Conservation (phyloP, 2,113 vertebrate species). For the Mellivora capensis region DNA sequence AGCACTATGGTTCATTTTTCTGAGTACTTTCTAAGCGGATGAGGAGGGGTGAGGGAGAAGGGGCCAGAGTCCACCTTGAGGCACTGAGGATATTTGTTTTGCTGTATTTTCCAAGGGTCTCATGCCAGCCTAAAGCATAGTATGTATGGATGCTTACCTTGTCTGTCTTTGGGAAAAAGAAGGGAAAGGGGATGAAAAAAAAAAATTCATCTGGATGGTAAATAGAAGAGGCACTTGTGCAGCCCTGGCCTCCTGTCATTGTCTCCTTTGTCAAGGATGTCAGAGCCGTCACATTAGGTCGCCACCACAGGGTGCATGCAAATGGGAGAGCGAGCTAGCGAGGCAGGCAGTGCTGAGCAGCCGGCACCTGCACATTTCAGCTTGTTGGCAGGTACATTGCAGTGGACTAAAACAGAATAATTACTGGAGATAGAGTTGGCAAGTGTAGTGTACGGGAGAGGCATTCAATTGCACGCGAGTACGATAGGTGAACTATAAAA, state of each 20-base stretch:
- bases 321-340: conserved; percentile 24
- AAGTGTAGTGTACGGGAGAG: conserved; percentile 74
- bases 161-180: conserved; percentile 31
- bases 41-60: neutral
- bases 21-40: neutral
- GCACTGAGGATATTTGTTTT: neutral
- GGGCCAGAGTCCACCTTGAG: neutral
- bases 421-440: conserved; percentile 84
- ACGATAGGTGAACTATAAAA: conserved; percentile 83
- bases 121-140: neutral
- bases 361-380: conserved; percentile 82
- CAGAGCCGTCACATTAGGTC: conserved; percentile 39
- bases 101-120: neutral
- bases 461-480: conserved; percentile 78
- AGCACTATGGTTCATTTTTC: conserved; percentile 17
- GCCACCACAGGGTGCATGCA: conserved; percentile 71
- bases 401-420: conserved; percentile 79
- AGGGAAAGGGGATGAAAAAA: neutral
- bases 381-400: conserved; percentile 81
- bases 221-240: conserved; percentile 51
- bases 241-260: conserved; percentile 47
- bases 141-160: neutral
- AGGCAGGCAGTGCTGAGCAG: conserved; percentile 49
- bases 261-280: conserved; percentile 40
- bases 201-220: conserved; percentile 41